phyloP scores from a whole-genome alignment of 2,888 invertebrate genomes.

The Bimastos eiseni region DNA sequence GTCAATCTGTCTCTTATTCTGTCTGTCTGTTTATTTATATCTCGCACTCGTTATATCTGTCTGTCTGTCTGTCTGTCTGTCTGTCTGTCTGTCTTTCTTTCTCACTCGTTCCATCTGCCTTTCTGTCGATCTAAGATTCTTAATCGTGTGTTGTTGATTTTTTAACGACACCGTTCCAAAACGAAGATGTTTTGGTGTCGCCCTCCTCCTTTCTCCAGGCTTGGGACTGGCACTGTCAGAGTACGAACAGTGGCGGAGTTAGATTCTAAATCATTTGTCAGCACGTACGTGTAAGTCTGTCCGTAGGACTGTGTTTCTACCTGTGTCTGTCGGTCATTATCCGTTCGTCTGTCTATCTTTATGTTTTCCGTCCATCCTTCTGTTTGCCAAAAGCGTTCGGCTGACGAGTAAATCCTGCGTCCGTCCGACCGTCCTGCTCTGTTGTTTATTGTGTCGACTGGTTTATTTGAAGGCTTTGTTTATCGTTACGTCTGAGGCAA shows the following conservation, averaged over 20 bases:
- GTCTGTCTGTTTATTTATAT: neutral
- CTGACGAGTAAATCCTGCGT: neutral
- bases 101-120: too few relatives aligned
- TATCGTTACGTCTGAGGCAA: neutral
- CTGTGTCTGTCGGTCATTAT: neutral
- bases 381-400: neutral
- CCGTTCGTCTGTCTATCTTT: too few relatives aligned
- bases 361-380: neutral
- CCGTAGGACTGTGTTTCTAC: neutral
- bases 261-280: neutral
- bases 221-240: too few relatives aligned
- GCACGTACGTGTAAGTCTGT: neutral
- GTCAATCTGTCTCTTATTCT: neutral
- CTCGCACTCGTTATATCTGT: neutral
- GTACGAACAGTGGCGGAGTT: too few relatives aligned
- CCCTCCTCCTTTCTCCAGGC: too few relatives aligned
- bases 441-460: neutral
- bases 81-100: neutral
- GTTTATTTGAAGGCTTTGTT: conserved; percentile 6
- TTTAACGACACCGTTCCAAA: too few relatives aligned
- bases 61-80: neutral
- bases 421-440: neutral
- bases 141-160: neutral
- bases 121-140: too few relatives aligned
- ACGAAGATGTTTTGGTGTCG: too few relatives aligned